Evolutionary conservation across 2,888 invertebrate species (phyloP), one percentile per base, ranked within the genome.

Genomic region (Stegana nigrithorax): DNA sequence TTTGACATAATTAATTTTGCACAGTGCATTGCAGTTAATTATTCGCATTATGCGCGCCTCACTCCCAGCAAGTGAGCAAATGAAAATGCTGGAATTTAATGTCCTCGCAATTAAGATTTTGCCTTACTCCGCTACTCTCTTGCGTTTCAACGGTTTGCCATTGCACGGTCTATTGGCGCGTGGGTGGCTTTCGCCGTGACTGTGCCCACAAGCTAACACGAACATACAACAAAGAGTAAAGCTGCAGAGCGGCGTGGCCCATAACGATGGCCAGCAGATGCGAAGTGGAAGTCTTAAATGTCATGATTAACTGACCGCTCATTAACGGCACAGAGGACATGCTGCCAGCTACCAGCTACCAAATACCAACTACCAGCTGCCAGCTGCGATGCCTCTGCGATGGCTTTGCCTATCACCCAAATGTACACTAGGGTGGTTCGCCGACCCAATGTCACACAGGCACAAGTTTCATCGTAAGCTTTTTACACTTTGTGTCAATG

Each of bases 251-350:
- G 25, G 14, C 26, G 50, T 1, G 23, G 47, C 21, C 26, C 26
- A 50, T 50, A 26, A 25, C 23, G 45, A 29, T 4, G 29, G n/a
- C 10, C 14, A 32, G 53, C 42, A 50, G 57, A 57, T 50, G 21
- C 21, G 10, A 58, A 62, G 58, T 62, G 62, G 42, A 53, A 51
- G 62, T 65, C 63, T 73, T 59, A 65, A 73, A 77, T 77, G 63
- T 67, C 70, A 73, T 80, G 78, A 80, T 80, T 71, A 76, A 80
- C 76, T 80, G 80, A 68, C 73, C 76, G 62, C 78, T 75, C 78
- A 80, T 76, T 78, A 80, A 64, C 58, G 62, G 62, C 80, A 70
- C 57, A 68, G 64, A 69, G 68, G n/a, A n/a, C n/a, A n/a, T 42
- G 42, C n/a, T 39, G 39, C 39, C 29, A 29, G n/a, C 29, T 29